phyloP scores from a whole-genome alignment of 1,140 invertebrate genomes.

The Pinna nobilis region DNA sequence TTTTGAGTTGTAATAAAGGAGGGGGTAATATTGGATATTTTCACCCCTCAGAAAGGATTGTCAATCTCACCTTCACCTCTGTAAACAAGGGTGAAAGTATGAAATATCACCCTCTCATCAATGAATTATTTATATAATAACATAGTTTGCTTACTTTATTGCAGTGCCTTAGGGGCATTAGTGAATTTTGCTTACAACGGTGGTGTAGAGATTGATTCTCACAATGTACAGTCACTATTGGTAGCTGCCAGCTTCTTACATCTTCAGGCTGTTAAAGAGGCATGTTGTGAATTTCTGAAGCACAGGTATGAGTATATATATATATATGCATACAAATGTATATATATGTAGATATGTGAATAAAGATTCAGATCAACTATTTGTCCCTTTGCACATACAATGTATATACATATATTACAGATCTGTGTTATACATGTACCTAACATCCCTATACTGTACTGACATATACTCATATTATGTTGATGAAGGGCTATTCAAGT shows the following conservation, averaged over 20 bases:
- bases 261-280: slow-evolving; percentile 86
- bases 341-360: background rate
- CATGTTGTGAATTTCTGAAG: slow-evolving; percentile 89
- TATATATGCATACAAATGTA: background rate
- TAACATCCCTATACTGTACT: too few relatives aligned
- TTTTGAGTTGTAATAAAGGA: too few relatives aligned
- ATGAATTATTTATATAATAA: too few relatives aligned
- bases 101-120: background rate
- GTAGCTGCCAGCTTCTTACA: slow-evolving; percentile 92
- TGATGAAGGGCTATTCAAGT: too few relatives aligned
- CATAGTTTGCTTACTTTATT: too few relatives aligned
- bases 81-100: background rate
- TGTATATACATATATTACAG: too few relatives aligned
- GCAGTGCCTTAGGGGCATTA: slow-evolving; percentile 86
- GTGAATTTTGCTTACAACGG: slow-evolving; percentile 94
- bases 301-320: slow-evolving; percentile 70
- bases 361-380: background rate
- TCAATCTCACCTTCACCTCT: background rate
- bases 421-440: too few relatives aligned
- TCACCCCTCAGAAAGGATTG: too few relatives aligned
- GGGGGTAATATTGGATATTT: too few relatives aligned
- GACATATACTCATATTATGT: too few relatives aligned
- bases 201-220: slow-evolving; percentile 84
- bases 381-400: too few relatives aligned
- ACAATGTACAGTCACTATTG: slow-evolving; percentile 90